Evolutionary conservation across 2,797 vertebrate genomes (phyloP).

Genomic region (Cuculus canorus): DNA sequence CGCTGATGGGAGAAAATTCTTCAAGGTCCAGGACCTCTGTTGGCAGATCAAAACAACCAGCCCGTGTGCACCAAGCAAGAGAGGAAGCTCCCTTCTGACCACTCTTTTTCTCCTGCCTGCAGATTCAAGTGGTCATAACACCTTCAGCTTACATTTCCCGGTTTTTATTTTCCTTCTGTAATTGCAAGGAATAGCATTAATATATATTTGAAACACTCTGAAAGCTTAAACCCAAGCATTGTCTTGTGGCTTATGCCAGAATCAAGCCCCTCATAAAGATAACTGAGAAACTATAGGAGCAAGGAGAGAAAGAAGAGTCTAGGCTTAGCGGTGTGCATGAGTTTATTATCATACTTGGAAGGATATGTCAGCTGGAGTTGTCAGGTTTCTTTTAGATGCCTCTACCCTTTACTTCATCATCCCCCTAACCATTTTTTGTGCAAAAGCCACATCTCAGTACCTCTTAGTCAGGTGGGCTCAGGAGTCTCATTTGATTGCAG

Average conservation of each 20-base stretch:
- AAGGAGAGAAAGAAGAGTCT: background rate
- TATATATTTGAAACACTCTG: background rate
- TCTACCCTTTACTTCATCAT: background rate
- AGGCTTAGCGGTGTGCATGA: background rate
- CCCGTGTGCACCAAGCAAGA: background rate
- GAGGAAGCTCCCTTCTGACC: background rate
- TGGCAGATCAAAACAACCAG: background rate
- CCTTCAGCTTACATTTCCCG: background rate
- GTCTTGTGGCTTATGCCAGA: background rate
- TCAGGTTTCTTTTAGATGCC: background rate
- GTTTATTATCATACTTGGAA: background rate
- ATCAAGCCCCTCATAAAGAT: background rate
- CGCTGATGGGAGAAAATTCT: background rate
- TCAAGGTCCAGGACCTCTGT: background rate
- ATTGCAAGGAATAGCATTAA: background rate
- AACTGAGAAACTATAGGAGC: background rate
- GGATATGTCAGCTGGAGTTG: background rate
- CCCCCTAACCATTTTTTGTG: background rate
- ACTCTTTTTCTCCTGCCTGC: background rate
- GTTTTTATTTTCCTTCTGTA: background rate
- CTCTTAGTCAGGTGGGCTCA: background rate
- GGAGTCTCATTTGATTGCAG: background rate
- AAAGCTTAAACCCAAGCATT: background rate
- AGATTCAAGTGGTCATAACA: background rate
- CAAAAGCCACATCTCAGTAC: background rate